Percentiles rank a stretch among this genome's conserved stretches.
These are phyloP conservation scores for Oreochromis aureus DNA, from an alignment of 2,113 vertebrate genomes.

Conservation along the genomic window DNA sequence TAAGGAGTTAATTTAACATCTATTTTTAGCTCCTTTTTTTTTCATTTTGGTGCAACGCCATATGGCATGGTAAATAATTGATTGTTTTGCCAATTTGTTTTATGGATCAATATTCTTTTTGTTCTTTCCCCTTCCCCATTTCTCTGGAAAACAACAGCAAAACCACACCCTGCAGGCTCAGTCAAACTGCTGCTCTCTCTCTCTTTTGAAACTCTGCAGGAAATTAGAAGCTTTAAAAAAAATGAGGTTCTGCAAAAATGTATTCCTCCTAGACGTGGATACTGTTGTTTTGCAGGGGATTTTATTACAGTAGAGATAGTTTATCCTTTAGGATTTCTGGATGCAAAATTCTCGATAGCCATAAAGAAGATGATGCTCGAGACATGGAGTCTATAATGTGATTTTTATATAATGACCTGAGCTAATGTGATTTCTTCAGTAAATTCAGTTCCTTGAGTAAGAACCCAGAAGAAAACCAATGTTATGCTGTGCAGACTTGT, in stretches of 20 bases:
- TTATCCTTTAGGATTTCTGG: background rate
- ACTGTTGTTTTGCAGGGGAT: background rate
- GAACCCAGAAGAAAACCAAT: background rate
- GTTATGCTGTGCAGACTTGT: background rate
- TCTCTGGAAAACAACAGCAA: background rate
- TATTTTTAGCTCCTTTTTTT: background rate
- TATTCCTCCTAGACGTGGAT: background rate
- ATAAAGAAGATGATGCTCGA: background rate
- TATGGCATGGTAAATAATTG: slow-evolving; percentile 23
- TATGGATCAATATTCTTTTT: slow-evolving; percentile 11
- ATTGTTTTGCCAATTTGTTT: background rate
- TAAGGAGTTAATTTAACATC: background rate
- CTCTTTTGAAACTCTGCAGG: background rate
- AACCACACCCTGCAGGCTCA: background rate
- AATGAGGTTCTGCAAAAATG: background rate
- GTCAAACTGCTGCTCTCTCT: background rate
- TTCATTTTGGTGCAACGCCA: background rate
- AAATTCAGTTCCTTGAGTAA: background rate
- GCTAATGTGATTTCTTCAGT: background rate
- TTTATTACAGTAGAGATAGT: background rate
- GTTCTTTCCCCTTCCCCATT: background rate
- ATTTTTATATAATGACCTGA: background rate
- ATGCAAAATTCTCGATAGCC: background rate
- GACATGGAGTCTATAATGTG: background rate
- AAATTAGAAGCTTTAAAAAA: background rate